These are phyloP conservation scores for Lithobius niger DNA, from an alignment of 1,140 invertebrate genomes.

Conservation along the genomic window DNA sequence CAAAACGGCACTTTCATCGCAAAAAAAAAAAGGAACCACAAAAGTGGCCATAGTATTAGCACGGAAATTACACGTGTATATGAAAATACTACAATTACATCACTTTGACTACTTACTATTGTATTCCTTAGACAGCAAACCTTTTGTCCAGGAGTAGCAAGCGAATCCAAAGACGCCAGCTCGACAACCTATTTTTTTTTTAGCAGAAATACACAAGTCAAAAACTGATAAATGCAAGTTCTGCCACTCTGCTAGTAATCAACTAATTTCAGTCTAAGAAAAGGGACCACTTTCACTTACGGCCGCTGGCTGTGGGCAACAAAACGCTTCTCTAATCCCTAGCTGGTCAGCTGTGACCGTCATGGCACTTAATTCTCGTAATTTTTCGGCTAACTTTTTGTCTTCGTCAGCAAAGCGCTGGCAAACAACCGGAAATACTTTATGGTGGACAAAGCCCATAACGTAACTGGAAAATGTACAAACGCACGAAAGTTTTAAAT, in stretches of 20 bases:
- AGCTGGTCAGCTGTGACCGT: slow-evolving; percentile 15
- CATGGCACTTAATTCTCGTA: slow-evolving; percentile 7
- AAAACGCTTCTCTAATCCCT: slow-evolving; percentile 15
- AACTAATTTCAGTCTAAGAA: too few species aligned
- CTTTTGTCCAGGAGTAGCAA: slow-evolving; percentile 12
- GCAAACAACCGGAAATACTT: slow-evolving; percentile 17
- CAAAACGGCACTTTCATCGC: too few species aligned
- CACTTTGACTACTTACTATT: slow-evolving; percentile 12
- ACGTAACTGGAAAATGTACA: slow-evolving; percentile 18
- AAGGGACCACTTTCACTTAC: slow-evolving; percentile 14
- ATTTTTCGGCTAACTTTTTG: slow-evolving; percentile 7
- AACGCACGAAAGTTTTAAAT: too few species aligned
- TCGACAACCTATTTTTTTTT: slow-evolving; percentile 14
- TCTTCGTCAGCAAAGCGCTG: slow-evolving; percentile 14
- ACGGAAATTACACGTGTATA: too few species aligned
- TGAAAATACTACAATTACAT: too few species aligned
- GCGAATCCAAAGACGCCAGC: slow-evolving; percentile 16
- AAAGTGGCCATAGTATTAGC: too few species aligned
- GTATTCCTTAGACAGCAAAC: slow-evolving; percentile 15
- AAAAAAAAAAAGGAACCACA: too few species aligned
- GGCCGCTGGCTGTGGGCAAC: slow-evolving; percentile 15
- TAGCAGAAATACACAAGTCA: neutral
- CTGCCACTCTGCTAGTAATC: too few species aligned
- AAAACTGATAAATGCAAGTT: neutral
- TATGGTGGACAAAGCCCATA: slow-evolving; percentile 13